A percentile compares a stretch with the other conserved stretches of the same genome.
These are phyloP conservation scores for Darevskia mixta DNA, from an alignment of 2,797 vertebrate species.

Conservation along the genomic window DNA sequence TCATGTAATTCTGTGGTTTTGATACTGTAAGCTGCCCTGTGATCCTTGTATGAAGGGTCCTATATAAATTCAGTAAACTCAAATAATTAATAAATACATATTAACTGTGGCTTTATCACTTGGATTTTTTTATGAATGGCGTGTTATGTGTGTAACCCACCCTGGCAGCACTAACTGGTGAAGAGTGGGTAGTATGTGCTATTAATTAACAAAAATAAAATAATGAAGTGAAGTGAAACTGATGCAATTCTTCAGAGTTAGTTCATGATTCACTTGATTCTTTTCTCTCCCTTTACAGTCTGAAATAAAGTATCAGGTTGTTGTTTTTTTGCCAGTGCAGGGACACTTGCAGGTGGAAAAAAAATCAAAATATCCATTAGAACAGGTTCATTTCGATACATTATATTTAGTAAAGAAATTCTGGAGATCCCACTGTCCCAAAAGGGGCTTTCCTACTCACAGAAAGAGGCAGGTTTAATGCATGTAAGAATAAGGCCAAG, in stretches of 20 bases:
- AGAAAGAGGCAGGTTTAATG: not conserved
- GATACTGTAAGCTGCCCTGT: too few species aligned
- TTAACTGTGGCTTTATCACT: too few species aligned
- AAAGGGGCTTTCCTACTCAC: conserved; percentile 5
- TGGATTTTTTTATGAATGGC: too few species aligned
- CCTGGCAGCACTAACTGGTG: too few species aligned
- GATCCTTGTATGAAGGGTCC: too few species aligned
- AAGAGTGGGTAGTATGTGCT: too few species aligned
- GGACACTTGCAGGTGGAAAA: not conserved
- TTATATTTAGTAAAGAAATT: not conserved
- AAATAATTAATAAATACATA: too few species aligned
- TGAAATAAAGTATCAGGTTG: not conserved
- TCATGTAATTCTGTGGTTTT: too few species aligned
- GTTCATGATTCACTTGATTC: not conserved
- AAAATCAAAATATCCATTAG: not conserved
- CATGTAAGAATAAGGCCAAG: conserved; percentile 1
- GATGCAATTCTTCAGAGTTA: not conserved
- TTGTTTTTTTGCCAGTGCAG: not conserved
- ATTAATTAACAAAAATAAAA: too few species aligned
- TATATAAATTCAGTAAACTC: too few species aligned
- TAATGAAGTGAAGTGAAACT: too few species aligned
- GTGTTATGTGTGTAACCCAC: too few species aligned
- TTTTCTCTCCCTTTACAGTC: not conserved
- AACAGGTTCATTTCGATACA: not conserved
- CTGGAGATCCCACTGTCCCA: not conserved